A percentile compares a stretch with the other conserved stretches of the same genome.
Evolutionary conservation across 2,113 vertebrate genomes (phyloP).

Genomic region (Xenopus laevis): DNA sequence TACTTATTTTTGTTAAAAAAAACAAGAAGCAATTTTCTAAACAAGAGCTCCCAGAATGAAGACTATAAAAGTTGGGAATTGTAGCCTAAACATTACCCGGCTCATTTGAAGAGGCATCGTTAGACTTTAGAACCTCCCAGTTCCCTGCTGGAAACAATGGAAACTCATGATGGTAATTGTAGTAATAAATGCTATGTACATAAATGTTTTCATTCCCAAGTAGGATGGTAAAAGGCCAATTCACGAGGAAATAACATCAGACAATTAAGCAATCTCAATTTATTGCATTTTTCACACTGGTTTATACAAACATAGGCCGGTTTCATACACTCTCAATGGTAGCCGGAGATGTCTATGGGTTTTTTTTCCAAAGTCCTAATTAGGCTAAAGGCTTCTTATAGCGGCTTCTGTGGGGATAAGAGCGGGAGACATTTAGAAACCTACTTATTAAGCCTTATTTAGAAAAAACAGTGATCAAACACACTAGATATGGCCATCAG

Average conservation of each 20-base stretch:
- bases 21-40: not conserved
- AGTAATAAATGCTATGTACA: conserved; percentile 31
- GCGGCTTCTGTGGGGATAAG: too few relatives aligned
- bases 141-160: conserved; percentile 14
- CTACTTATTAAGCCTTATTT: too few relatives aligned
- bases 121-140: conserved; percentile 29
- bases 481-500: too few relatives aligned
- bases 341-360: too few relatives aligned
- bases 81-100: conserved; percentile 15
- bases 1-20: not conserved
- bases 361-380: too few relatives aligned
- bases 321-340: not conserved
- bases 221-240: conserved; percentile 32
- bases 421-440: too few relatives aligned
- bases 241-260: conserved; percentile 18
- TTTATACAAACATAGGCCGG: conserved; percentile 10
- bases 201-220: conserved; percentile 36
- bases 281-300: conserved; percentile 31
- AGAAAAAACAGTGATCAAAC: too few relatives aligned
- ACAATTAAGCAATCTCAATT: conserved; percentile 21
- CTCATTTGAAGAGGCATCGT: conserved; percentile 14
- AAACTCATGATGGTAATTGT: conserved; percentile 32
- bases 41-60: not conserved
- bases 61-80: conserved; percentile 14
- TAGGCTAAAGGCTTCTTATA: too few relatives aligned